Conservation (phyloP, 1,140 invertebrate species). For the Tigriopus japonicus region DNA sequence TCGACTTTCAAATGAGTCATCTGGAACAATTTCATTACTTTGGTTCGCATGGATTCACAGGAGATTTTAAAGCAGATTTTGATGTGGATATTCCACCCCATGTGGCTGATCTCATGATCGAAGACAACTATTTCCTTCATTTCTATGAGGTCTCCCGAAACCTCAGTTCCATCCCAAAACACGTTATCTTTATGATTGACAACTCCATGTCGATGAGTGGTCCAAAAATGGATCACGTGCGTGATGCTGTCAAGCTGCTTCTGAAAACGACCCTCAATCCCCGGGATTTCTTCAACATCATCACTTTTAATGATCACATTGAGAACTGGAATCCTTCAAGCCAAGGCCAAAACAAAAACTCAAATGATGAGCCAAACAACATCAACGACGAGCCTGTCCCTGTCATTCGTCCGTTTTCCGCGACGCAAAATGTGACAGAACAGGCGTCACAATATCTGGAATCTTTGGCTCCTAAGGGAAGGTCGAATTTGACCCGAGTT, state of each 20-base stretch:
- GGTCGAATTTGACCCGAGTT: too few species aligned
- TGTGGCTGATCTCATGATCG: neutral
- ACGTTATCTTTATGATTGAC: conserved; percentile 6
- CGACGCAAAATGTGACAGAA: too few species aligned
- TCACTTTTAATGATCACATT: too few species aligned
- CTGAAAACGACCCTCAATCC: neutral
- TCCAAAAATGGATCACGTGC: neutral
- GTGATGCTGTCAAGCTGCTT: neutral
- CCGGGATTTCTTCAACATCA: too few species aligned
- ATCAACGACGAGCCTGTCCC: too few species aligned
- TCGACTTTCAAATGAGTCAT: conserved; percentile 4
- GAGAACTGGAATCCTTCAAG: too few species aligned
- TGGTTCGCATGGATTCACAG: conserved; percentile 2
- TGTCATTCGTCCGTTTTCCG: too few species aligned
- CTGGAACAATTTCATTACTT: conserved; percentile 3
- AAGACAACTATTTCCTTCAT: neutral
- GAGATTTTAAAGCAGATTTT: conserved; percentile 2
- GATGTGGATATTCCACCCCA: neutral
- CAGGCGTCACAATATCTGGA: too few species aligned
- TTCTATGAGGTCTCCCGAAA: neutral
- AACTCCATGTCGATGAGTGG: conserved; percentile 4
- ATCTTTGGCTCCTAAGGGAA: too few species aligned
- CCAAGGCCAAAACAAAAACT: too few species aligned
- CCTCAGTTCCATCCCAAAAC: neutral
- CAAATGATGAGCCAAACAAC: too few species aligned